phyloP scores from a whole-genome alignment of 1,140 invertebrate species.

The Lineus longissimus region DNA sequence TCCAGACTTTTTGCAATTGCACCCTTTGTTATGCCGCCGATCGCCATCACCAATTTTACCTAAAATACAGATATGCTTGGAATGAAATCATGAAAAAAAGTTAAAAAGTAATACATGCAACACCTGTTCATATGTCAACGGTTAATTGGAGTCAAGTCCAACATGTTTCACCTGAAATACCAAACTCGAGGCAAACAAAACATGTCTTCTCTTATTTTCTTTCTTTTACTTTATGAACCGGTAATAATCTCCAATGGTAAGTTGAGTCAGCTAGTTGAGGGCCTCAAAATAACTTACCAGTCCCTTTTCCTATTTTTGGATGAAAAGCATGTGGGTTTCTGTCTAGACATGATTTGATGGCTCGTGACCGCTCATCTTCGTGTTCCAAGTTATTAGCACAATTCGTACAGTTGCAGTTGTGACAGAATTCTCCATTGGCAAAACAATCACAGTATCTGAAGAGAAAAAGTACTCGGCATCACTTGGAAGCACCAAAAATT shows the following conservation, averaged over 20 bases:
- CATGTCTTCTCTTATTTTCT: no score
- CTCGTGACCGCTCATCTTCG: conserved; percentile 89
- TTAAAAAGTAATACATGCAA: no score
- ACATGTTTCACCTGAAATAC: no score
- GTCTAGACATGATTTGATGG: conserved; percentile 88
- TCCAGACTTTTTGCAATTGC: conserved; percentile 97
- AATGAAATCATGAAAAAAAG: no score
- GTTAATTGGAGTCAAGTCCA: no score
- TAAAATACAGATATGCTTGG: conserved; percentile 9
- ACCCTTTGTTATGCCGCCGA: conserved; percentile 91
- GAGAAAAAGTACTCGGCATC: conserved; percentile 13
- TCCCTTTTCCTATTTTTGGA: conserved; percentile 89
- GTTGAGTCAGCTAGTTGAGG: no score
- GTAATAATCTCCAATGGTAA: no score
- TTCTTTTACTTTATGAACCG: no score
- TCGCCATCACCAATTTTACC: conserved; percentile 43
- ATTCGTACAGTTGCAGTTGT: conserved; percentile 96
- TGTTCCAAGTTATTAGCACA: conserved; percentile 96
- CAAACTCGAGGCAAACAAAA: no score
- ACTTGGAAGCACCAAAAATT: conserved; percentile 8
- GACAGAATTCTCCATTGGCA: conserved; percentile 98
- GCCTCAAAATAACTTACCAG: no score
- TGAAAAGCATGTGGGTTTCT: conserved; percentile 93
- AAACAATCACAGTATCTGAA: conserved; percentile 97
- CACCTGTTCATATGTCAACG: no score